These are phyloP conservation scores for Achroia grisella DNA, from an alignment of 1,140 invertebrate species.

Conservation along the genomic window DNA sequence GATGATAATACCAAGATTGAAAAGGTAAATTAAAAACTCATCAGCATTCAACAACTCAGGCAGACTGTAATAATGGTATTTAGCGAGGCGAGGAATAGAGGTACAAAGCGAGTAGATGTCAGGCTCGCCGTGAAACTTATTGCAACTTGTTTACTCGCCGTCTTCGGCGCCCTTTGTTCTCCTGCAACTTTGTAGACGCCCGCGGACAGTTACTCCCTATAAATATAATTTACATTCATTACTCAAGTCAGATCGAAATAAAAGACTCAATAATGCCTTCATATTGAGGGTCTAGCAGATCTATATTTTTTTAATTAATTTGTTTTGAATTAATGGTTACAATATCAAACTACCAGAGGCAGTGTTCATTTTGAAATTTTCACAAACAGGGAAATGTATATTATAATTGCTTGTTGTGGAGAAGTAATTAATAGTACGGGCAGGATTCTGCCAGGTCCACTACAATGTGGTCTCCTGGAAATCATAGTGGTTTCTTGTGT, in stretches of 20 bases:
- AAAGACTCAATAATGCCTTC: slow-evolving; percentile 14
- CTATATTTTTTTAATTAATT: too few species aligned
- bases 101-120: slow-evolving; percentile 30
- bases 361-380: too few species aligned
- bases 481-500: too few species aligned
- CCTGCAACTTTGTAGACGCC: slow-evolving; percentile 47
- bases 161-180: slow-evolving; percentile 45
- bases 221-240: slow-evolving; percentile 61
- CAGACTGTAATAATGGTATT: slow-evolving; percentile 33
- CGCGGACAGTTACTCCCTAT: slow-evolving; percentile 43
- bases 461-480: too few species aligned
- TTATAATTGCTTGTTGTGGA: too few species aligned
- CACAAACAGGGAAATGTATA: too few species aligned
- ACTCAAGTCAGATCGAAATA: slow-evolving; percentile 22
- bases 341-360: too few species aligned
- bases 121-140: slow-evolving; percentile 41
- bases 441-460: too few species aligned
- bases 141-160: slow-evolving; percentile 52
- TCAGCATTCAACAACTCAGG: slow-evolving; percentile 11
- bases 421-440: too few species aligned
- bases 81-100: slow-evolving; percentile 20
- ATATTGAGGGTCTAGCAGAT: too few species aligned
- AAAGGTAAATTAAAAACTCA: slow-evolving; percentile 17
- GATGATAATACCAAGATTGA: slow-evolving; percentile 2
- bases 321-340: too few species aligned